These are phyloP conservation scores for Progne subis DNA, from an alignment of 2,113 vertebrate genomes.

Conservation along the genomic window DNA sequence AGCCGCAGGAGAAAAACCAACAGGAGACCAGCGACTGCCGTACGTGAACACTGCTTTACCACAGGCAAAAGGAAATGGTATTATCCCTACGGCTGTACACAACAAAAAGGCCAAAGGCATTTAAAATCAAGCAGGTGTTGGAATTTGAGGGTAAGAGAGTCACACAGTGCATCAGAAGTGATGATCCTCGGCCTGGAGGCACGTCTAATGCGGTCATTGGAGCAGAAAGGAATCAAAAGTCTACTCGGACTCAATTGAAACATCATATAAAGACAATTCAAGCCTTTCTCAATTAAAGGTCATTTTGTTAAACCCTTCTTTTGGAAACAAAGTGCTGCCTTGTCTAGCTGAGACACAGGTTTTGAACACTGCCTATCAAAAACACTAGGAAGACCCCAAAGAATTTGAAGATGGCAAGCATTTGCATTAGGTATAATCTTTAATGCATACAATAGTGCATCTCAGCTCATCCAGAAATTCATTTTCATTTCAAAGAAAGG, in stretches of 20 bases:
- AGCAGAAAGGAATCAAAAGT: slow-evolving; percentile 27
- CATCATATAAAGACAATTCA: neutral
- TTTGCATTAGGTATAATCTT: slow-evolving; percentile 58
- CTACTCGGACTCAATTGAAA: slow-evolving; percentile 37
- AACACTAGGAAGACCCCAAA: slow-evolving; percentile 45
- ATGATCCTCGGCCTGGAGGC: slow-evolving; percentile 15
- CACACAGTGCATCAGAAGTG: neutral
- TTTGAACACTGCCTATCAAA: slow-evolving; percentile 50
- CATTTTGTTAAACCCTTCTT: slow-evolving; percentile 63
- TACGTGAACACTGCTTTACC: neutral
- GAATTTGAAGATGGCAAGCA: slow-evolving; percentile 56
- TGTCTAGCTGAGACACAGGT: slow-evolving; percentile 50
- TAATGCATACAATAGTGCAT: slow-evolving; percentile 64
- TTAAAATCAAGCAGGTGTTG: neutral
- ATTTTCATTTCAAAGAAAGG: slow-evolving; percentile 35
- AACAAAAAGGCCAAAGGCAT: neutral
- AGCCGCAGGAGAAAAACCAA: neutral
- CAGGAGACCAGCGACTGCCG: neutral
- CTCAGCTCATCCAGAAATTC: slow-evolving; percentile 36
- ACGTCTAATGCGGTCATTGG: neutral
- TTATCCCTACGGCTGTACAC: neutral
- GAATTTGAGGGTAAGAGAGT: neutral
- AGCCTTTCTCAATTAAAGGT: slow-evolving; percentile 40
- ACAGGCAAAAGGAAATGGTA: neutral
- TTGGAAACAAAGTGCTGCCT: slow-evolving; percentile 69